These are phyloP conservation scores for Corythucha ciliata DNA, from an alignment of 2,888 invertebrate genomes.

Conservation along the genomic window DNA sequence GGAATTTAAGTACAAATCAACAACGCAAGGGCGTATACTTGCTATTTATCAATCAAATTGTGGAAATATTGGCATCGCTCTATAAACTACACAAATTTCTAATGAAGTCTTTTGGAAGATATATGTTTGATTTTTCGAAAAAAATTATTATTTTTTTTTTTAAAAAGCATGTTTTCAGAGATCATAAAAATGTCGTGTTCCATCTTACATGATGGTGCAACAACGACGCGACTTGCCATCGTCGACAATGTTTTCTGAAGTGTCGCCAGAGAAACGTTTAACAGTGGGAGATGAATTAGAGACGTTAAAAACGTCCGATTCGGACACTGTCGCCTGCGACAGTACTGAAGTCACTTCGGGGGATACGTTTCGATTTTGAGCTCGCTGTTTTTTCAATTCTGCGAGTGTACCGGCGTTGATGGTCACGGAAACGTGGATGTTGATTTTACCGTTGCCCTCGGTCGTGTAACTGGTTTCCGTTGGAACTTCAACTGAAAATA, in stretches of 20 bases:
- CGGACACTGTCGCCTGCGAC: slow-evolving; percentile 26
- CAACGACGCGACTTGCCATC: slow-evolving; percentile 36
- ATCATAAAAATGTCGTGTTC: background rate
- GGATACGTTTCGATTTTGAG: slow-evolving; percentile 58
- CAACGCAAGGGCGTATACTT: too few species aligned
- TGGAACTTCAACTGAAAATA: slow-evolving; percentile 35
- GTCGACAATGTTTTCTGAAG: slow-evolving; percentile 36
- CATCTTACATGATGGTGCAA: slow-evolving; percentile 24
- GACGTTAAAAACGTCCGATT: slow-evolving; percentile 20
- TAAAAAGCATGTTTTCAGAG: too few species aligned
- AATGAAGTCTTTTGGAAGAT: too few species aligned
- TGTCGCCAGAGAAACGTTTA: slow-evolving; percentile 32
- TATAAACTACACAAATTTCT: too few species aligned
- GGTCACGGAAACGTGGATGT: slow-evolving; percentile 72
- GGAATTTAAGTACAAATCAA: too few species aligned
- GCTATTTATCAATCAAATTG: too few species aligned
- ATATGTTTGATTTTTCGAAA: too few species aligned
- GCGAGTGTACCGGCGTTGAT: slow-evolving; percentile 78
- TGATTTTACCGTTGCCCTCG: slow-evolving; percentile 75
- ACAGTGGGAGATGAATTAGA: slow-evolving; percentile 17
- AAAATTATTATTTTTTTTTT: too few species aligned
- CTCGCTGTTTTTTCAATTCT: slow-evolving; percentile 85
- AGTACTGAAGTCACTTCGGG: slow-evolving; percentile 29
- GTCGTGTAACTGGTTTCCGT: slow-evolving; percentile 41
- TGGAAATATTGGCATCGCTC: too few species aligned